Base-by-base conservation (phyloP, 2,797 vertebrate genomes). In the Amblyopsis hoosieri region DNA sequence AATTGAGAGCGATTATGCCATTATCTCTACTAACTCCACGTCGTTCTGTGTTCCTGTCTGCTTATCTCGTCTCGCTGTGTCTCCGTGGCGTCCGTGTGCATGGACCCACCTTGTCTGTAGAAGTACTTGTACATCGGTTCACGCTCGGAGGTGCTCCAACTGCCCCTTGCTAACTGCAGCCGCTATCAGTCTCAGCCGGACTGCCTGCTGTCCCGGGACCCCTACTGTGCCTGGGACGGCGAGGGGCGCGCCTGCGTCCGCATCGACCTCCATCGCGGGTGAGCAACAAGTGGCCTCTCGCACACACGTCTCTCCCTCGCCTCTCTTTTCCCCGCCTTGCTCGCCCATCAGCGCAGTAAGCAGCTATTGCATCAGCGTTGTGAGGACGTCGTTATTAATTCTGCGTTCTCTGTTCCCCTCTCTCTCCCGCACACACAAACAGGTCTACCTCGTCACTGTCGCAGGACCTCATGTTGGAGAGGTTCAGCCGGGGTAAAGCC, bases 201-300 rank as follows among this genome's bases (percentile, higher is more conserved):
- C 87, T 94, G 93, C 74, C 87, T 93, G 62, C 89, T 94, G 42
- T 90, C 93, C 68, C 83, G 92, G 72, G 93, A 94, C 69, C 93
- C 93, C 63, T 93, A 94, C 89, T 94, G 93, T 23, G 93, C 91
- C 23, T 94, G 93, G 93, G 93, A 93, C 90, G 93, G 86, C 4
- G 92, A 93, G 86, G 92, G 92, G 17, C 87, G 91, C 2, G 89
- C 90, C 61, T 94, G 93, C 12, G 91, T 94, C 69, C 92, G 92
- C 76, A 91, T 92, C 53, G 93, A 93, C 90, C 92, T 91, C 75
- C 92, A 93, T 62, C 89, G 90, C 71, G 89, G 93, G 92, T 94
- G 71, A 88, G 85, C 48, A 9, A 42, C 37, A 42, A 8, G 2
- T 7, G 9, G 9, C 37, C 37, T 8, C 2, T 8, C 7, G 37